Base-by-base conservation (phyloP, 1,140 invertebrate genomes). In the Nephila pilipes region DNA sequence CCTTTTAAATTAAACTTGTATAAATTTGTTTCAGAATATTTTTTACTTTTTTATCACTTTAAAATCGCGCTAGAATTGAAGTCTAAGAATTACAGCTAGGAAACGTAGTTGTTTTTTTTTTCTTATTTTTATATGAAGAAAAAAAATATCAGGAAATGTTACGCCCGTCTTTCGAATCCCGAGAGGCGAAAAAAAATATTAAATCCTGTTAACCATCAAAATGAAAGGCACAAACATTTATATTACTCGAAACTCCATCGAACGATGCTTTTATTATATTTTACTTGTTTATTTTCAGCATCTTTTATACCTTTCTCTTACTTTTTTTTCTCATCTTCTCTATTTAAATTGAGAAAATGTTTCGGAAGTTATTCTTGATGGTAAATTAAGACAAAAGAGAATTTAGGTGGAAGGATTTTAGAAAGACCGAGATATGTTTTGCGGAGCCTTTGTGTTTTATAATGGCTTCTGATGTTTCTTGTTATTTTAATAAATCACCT, bases 311-410 rank as follows among this genome's bases (percentile, higher is more conserved):
- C n/a, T 58, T 58, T 32, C 22, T 55, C 8, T 55, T 22, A 10
- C 32, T 57, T 14, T 25, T 36, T 60, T 32, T 80, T 65, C 25
- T 58, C 65, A 55, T 92, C 54, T 32, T 32, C 36, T 25, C 36
- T n/a, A 22, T 94, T 93, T 80, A 93, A 94, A 91, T 94, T 93
- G 93, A 65, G 69, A 79, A 87, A 93, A 92, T 22, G 89, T 63
- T 91, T 81, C 20, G 25, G 29, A 46, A 91, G 46, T 25, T 63
- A 60, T 36, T 25, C 29, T 55, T 55, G 79, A 65, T 65, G 54
- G 83, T 85, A 85, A 85, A 85, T 85, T 58, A 87, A 65, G 63
- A 54, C 58, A 57, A 80, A 87, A 57, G 63, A 88, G 46, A 32
- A 20, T 75, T 63, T 16, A 6, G 22, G 16, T 65, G 58, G 60